A percentile compares a stretch with the other conserved stretches of the same genome.
Evolutionary conservation across 2,797 vertebrate species (phyloP).

Genomic region (Phalanger gymnotis): DNA sequence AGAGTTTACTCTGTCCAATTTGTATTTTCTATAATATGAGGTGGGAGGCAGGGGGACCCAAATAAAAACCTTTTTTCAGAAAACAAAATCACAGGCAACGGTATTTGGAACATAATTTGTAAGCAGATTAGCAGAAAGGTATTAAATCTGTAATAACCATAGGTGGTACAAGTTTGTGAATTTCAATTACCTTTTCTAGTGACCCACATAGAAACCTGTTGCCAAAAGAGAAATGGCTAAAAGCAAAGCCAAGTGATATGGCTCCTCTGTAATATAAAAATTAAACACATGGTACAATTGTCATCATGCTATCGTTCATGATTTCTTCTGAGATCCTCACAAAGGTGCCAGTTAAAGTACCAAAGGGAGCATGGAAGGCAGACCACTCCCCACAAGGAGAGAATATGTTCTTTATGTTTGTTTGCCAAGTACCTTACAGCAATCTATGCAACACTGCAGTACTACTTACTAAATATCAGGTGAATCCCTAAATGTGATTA

Average conservation of each 20-base stretch:
- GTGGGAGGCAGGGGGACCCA: not conserved
- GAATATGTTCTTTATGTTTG: not conserved
- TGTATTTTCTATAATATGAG: not conserved
- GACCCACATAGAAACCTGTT: constrained; percentile 26
- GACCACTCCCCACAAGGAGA: constrained; percentile 1
- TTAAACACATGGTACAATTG: not conserved
- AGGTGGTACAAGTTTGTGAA: constrained; percentile 22
- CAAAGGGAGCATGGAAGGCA: constrained; percentile 27
- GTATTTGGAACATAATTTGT: not conserved
- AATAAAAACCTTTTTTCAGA: not conserved
- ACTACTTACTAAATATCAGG: not conserved
- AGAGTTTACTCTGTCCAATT: not conserved
- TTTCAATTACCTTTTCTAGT: constrained; percentile 15
- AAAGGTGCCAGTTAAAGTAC: constrained; percentile 38
- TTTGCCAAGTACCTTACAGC: not conserved
- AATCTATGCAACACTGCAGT: not conserved
- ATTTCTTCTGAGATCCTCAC: constrained; percentile 15
- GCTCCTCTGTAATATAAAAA: constrained; percentile 38
- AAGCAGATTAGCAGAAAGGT: not conserved
- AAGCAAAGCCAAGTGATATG: not conserved
- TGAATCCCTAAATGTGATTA: constrained; percentile 10
- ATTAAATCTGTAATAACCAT: not conserved
- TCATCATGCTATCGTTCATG: constrained; percentile 9
- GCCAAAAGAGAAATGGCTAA: constrained; percentile 28
- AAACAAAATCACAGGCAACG: not conserved